Conservation (phyloP, 2,797 vertebrate species). For the Otolemur crassicaudatus region DNA sequence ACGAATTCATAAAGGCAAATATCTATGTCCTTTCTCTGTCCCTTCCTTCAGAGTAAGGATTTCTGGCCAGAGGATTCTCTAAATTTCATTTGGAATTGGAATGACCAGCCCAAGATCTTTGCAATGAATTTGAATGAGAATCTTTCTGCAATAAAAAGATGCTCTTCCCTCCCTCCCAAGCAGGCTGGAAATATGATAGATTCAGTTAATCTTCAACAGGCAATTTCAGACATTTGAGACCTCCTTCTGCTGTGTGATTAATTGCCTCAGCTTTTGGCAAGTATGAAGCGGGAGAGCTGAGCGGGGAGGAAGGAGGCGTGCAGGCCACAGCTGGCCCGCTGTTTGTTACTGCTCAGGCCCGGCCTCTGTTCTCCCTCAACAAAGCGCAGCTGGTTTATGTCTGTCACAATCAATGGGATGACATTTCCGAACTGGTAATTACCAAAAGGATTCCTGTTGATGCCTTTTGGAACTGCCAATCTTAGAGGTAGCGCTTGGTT, state of each 20-base stretch:
- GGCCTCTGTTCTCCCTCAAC: slow-evolving; percentile 70
- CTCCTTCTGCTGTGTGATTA: slow-evolving; percentile 87
- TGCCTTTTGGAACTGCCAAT: slow-evolving; percentile 87
- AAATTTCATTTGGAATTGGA: slow-evolving; percentile 59
- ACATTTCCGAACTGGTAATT: slow-evolving; percentile 87
- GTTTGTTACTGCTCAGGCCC: slow-evolving; percentile 81
- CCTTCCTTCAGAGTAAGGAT: slow-evolving; percentile 53
- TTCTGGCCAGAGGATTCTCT: slow-evolving; percentile 69
- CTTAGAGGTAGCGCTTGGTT: slow-evolving; percentile 83
- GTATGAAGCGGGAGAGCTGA: slow-evolving; percentile 80
- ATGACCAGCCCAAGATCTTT: slow-evolving; percentile 74
- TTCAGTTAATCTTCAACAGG: slow-evolving; percentile 85
- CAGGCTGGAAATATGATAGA: slow-evolving; percentile 82
- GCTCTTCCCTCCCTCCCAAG: slow-evolving; percentile 70
- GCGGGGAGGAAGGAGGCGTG: slow-evolving; percentile 83
- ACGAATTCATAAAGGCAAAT: slow-evolving; percentile 44
- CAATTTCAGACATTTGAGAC: slow-evolving; percentile 86
- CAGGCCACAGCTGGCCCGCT: slow-evolving; percentile 87
- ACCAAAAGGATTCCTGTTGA: slow-evolving; percentile 84
- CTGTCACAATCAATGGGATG: slow-evolving; percentile 84
- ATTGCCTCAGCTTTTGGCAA: slow-evolving; percentile 88
- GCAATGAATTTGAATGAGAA: slow-evolving; percentile 72
- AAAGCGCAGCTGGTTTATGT: slow-evolving; percentile 87
- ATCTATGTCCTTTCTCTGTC: neutral
- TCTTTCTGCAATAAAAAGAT: slow-evolving; percentile 63